phyloP scores from a whole-genome alignment of 2,113 vertebrate species.

The Catagonus wagneri region DNA sequence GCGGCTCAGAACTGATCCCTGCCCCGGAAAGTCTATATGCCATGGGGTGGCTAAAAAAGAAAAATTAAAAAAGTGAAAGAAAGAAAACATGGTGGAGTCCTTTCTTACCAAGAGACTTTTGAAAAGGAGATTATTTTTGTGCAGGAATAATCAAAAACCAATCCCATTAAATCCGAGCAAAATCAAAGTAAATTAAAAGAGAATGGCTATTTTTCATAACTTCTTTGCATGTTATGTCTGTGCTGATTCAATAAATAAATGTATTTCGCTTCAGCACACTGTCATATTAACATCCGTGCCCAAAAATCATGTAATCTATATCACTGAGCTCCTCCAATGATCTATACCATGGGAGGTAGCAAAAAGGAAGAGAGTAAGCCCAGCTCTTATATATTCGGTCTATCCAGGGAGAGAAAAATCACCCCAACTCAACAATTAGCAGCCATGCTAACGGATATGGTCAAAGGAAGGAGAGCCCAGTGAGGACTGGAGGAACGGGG shows the following conservation, averaged over 20 bases:
- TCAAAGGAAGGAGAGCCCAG: neutral
- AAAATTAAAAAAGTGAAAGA: neutral
- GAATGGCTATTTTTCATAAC: neutral
- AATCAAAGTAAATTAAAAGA: neutral
- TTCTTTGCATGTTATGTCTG: neutral
- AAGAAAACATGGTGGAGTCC: neutral
- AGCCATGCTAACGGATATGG: neutral
- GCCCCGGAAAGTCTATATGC: too few species aligned
- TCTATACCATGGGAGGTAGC: neutral
- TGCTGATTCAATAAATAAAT: slow-evolving; percentile 10
- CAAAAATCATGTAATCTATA: slow-evolving; percentile 3
- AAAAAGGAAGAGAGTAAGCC: neutral
- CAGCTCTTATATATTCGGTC: neutral
- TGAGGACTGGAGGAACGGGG: neutral
- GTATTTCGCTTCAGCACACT: neutral
- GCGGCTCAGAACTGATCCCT: too few species aligned
- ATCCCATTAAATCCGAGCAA: neutral
- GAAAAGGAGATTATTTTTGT: slow-evolving; percentile 32
- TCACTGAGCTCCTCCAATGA: neutral
- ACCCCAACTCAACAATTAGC: neutral
- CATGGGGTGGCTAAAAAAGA: too few species aligned
- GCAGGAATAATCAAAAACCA: slow-evolving; percentile 3
- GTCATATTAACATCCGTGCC: neutral
- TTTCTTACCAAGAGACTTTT: neutral
- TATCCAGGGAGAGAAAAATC: neutral